These are phyloP conservation scores for Linurgus olivaceus DNA, from an alignment of 2,797 vertebrate genomes.

Conservation along the genomic window DNA sequence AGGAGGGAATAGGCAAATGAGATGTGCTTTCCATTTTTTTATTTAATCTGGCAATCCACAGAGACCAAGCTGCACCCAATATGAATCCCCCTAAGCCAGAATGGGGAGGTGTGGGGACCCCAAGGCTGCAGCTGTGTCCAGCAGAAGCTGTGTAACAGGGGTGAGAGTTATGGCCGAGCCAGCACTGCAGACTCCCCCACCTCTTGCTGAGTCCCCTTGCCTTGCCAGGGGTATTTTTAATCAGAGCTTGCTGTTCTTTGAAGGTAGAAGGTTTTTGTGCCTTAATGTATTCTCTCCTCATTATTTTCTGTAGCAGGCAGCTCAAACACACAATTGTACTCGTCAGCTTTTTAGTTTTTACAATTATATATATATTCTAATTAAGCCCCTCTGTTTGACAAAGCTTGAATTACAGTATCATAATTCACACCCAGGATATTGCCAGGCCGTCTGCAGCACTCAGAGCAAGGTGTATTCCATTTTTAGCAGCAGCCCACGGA, in stretches of 20 bases:
- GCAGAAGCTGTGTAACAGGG: neutral
- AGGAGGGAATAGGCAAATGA: fast-evolving
- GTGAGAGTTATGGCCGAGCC: neutral
- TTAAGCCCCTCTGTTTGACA: constrained; percentile 70
- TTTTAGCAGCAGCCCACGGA: neutral
- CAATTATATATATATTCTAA: constrained; percentile 72
- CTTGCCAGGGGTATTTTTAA: constrained; percentile 3
- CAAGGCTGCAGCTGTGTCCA: neutral
- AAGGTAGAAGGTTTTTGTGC: constrained; percentile 41
- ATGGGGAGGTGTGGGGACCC: neutral
- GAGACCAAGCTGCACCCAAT: neutral
- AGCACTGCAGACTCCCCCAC: neutral
- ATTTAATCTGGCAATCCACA: neutral
- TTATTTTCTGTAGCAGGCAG: constrained; percentile 65
- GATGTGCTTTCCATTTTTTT: fast-evolving
- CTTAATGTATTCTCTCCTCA: constrained; percentile 59
- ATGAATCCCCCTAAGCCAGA: neutral
- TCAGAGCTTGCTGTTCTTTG: constrained; percentile 47
- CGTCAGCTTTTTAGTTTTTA: constrained; percentile 48
- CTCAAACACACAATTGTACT: constrained; percentile 55
- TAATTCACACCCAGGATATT: constrained; percentile 51
- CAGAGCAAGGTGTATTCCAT: constrained; percentile 12
- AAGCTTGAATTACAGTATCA: constrained; percentile 66
- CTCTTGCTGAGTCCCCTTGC: neutral
- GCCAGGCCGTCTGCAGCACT: constrained; percentile 32